Percentiles rank a stretch among this genome's conserved stretches.
Evolutionary conservation across 2,888 invertebrate species (phyloP).

Genomic region (Apotomis turbidana): DNA sequence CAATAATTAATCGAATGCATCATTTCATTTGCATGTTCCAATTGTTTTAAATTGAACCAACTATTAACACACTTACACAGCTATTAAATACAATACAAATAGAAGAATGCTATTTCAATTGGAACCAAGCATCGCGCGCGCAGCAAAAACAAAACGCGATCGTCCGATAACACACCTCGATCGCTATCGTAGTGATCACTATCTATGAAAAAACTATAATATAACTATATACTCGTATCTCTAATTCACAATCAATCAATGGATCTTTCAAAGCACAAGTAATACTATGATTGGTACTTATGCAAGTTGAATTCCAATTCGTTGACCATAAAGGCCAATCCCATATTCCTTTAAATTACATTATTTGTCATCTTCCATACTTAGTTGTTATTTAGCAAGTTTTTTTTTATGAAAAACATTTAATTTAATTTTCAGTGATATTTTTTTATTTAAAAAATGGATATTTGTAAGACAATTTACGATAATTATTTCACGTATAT

Average conservation of each 20-base stretch:
- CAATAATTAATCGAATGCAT: not conserved
- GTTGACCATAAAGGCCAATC: too few species aligned
- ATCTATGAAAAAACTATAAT: not conserved
- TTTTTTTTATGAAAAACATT: too few species aligned
- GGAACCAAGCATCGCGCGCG: constrained; percentile 8
- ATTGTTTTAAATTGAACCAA: not conserved
- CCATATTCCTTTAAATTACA: too few species aligned
- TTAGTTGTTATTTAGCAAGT: too few species aligned
- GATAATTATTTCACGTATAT: too few species aligned
- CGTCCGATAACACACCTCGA: constrained; percentile 15
- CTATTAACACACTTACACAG: not conserved
- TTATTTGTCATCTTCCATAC: too few species aligned
- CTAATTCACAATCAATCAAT: constrained; percentile 22
- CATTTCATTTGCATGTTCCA: too few species aligned
- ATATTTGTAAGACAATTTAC: too few species aligned
- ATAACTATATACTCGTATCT: not conserved
- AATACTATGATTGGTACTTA: not conserved
- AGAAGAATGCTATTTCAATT: not conserved
- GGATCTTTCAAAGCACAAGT: not conserved
- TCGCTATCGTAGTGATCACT: constrained; percentile 1
- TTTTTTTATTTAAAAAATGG: too few species aligned
- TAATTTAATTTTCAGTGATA: too few species aligned
- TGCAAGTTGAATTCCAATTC: too few species aligned
- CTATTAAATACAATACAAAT: not conserved
- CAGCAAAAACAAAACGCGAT: constrained; percentile 24